A percentile compares a stretch with the other conserved stretches of the same genome.
phyloP scores from a whole-genome alignment of 2,113 vertebrate genomes.

The Camelus dromedarius region DNA sequence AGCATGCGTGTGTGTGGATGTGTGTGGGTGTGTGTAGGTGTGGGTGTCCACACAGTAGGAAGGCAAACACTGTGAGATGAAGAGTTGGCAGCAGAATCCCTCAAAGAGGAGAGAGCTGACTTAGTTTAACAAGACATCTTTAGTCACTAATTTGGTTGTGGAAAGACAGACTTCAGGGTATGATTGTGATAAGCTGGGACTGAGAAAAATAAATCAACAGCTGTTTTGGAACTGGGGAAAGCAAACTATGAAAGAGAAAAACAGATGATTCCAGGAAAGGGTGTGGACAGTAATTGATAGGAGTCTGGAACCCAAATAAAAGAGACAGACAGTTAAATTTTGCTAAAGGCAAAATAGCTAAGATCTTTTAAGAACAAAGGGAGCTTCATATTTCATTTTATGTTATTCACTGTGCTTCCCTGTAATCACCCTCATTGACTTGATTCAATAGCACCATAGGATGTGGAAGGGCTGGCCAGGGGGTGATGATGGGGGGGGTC shows the following conservation, averaged over 20 bases:
- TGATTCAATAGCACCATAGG: neutral
- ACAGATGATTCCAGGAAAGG: neutral
- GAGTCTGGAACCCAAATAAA: neutral
- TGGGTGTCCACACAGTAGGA: neutral
- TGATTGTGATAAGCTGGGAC: neutral
- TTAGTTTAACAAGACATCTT: neutral
- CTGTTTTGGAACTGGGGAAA: neutral
- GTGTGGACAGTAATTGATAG: accelerated
- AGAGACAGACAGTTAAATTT: neutral
- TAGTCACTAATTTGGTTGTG: neutral
- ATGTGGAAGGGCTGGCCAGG: neutral
- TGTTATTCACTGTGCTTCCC: neutral
- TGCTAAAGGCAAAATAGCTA: neutral
- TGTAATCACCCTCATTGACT: accelerated
- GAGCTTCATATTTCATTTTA: neutral
- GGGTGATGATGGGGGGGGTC: accelerated
- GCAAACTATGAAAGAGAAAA: neutral
- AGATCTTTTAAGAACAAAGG: neutral
- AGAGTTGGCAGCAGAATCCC: neutral
- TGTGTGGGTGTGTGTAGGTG: neutral
- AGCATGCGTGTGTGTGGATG: neutral
- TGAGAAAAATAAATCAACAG: neutral
- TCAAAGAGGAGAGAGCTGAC: neutral
- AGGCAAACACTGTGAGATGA: neutral
- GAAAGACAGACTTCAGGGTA: neutral